Conservation (phyloP, 1,140 invertebrate genomes). For the Habropoda laboriosa region DNA sequence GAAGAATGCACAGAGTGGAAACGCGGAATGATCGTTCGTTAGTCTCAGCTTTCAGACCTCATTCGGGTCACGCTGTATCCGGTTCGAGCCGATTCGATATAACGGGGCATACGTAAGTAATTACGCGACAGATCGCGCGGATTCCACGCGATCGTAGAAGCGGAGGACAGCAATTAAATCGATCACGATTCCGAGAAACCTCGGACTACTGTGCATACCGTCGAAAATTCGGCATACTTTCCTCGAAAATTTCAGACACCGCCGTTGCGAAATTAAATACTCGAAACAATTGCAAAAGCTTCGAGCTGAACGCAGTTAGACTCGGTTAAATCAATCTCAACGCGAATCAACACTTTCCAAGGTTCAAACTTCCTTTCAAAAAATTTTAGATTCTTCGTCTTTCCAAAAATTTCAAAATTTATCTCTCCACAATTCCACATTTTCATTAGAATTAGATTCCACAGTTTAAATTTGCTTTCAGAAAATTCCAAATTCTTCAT, state of each 20-base stretch:
- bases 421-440: no score
- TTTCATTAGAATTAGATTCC: no score
- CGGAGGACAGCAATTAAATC: background rate
- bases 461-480: no score
- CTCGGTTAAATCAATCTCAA: no score
- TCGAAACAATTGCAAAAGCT: background rate
- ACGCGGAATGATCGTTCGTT: background rate
- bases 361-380: no score
- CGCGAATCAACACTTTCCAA: no score
- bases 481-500: no score
- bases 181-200: no score
- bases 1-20: background rate
- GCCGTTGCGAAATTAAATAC: background rate
- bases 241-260: background rate
- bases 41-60: background rate
- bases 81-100: constrained; percentile 2
- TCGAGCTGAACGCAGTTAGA: no score
- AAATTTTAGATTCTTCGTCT: no score
- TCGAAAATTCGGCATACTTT: background rate
- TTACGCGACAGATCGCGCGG: background rate
- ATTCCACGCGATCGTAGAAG: background rate
- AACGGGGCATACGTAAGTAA: background rate
- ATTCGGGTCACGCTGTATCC: constrained; percentile 11
- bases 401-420: no score
- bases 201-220: background rate